Evolutionary conservation across 2,888 invertebrate genomes (phyloP).

Genomic region (Napeogenes inachia): DNA sequence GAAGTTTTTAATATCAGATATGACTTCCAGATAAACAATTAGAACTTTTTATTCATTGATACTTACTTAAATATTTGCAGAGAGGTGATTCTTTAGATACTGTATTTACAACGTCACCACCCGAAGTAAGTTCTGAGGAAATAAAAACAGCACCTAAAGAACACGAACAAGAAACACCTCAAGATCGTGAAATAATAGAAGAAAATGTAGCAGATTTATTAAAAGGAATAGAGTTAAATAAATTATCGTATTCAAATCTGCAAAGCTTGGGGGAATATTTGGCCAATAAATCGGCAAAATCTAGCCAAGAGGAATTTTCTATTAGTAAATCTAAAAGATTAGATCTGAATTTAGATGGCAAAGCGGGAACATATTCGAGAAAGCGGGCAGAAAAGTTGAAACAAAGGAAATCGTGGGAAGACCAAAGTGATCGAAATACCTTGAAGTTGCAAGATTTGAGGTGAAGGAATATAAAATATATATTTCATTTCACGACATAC

Average conservation of each 20-base stretch:
- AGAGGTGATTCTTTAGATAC: slow-evolving; percentile 83
- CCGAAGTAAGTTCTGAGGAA: slow-evolving; percentile 58
- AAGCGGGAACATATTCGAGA: slow-evolving; percentile 72
- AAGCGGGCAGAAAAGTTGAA: slow-evolving; percentile 68
- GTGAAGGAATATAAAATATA: not conserved
- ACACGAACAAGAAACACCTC: slow-evolving; percentile 32
- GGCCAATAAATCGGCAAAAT: slow-evolving; percentile 60
- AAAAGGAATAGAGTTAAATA: slow-evolving; percentile 63
- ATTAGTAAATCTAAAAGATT: slow-evolving; percentile 64
- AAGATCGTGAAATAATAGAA: slow-evolving; percentile 53
- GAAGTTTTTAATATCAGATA: too few species aligned
- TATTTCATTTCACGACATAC: not conserved
- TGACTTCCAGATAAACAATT: too few species aligned
- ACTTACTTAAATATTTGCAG: slow-evolving; percentile 51
- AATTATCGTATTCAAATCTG: slow-evolving; percentile 63
- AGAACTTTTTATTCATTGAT: too few species aligned
- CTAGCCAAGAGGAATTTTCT: slow-evolving; percentile 69
- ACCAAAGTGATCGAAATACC: slow-evolving; percentile 82
- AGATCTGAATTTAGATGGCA: slow-evolving; percentile 67
- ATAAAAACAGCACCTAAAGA: slow-evolving; percentile 33
- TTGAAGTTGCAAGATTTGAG: slow-evolving; percentile 81
- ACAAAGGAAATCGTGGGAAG: slow-evolving; percentile 83
- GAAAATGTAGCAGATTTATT: slow-evolving; percentile 64
- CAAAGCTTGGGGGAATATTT: slow-evolving; percentile 67
- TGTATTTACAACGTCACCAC: slow-evolving; percentile 81